Conservation (phyloP, 2,797 vertebrate genomes). For the Sphenodon punctatus region DNA sequence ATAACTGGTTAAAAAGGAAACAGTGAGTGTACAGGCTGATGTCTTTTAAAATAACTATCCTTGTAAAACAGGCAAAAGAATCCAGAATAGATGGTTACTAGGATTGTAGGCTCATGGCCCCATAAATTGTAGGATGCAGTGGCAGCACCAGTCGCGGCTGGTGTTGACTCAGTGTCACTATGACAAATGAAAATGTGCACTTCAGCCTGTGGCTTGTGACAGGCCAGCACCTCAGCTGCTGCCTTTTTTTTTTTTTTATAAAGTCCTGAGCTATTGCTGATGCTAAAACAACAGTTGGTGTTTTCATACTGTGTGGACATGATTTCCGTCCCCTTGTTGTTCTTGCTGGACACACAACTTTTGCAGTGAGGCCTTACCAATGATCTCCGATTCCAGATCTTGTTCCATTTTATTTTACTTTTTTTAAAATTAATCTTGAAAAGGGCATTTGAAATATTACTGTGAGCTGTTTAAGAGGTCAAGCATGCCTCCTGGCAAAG, state of each 20-base stretch:
- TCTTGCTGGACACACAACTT: too few relatives aligned
- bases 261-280: too few relatives aligned
- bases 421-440: background rate
- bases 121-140: background rate
- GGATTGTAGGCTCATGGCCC: conserved; percentile 15
- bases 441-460: background rate
- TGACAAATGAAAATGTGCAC: conserved; percentile 25
- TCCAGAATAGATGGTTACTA: background rate
- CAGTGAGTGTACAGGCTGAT: too few relatives aligned
- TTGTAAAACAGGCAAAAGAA: background rate
- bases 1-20: too few relatives aligned
- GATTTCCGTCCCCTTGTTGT: too few relatives aligned
- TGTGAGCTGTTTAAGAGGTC: background rate
- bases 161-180: conserved; percentile 32
- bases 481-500: background rate
- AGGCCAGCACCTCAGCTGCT: background rate
- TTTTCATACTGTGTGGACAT: background rate
- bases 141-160: conserved; percentile 26
- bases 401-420: too few relatives aligned
- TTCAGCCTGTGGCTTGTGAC: background rate
- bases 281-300: background rate
- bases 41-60: too few relatives aligned
- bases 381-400: rapidly evolving
- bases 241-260: background rate
- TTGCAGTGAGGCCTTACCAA: too few relatives aligned